Base-by-base conservation (phyloP, 2,888 invertebrate genomes). In the Galeopsomyia nigrocyanea region DNA sequence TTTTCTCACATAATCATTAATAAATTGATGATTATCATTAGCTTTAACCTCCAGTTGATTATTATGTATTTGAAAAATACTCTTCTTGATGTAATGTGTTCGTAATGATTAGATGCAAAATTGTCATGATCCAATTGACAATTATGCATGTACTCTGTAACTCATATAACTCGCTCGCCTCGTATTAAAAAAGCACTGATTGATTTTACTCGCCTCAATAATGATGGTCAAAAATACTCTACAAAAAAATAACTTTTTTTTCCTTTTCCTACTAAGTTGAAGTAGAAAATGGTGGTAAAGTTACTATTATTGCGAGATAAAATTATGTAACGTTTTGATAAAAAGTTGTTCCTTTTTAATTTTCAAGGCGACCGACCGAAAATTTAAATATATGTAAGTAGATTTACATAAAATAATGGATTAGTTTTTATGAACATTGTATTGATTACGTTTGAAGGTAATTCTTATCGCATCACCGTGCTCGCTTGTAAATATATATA, bases 361-460 rank as follows among this genome's bases (percentile, higher is more conserved):
- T 61, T 61, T 55, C 51, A 68, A 61, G 68, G 68, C 68, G 68
- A 68, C 61, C 68, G 68, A 68, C 53, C 68, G 68, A 55, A 47
- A 46, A 58, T 19, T 49, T 21, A 47, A 61, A 49, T 16, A 49
- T 58, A 39, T 31, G n/a, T 26, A 58, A 67, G 50, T 58, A 57
- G 19, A 51, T 67, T 58, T 39, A 58, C 5, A 10, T 10, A 1
- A 7, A 39, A 39, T 39, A 39, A 10, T 39, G 10, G 10, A 39
- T 5, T 39, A 39, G 5, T 39, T 3, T 39, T 39, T 39, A 39
- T 1, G 13, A 39, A 39, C 13, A 10, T 39, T 39, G 7, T 13
- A 13, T 39, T 39, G 7, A 39, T 39, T 39, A 39, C 13, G 13
- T 10, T 39, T 10, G 10, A 61, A 60, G 50, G 39, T 14, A 16